Evolutionary conservation across 2,797 vertebrate genomes (phyloP), one percentile per base, ranked within the genome.

Genomic region (Chiroxiphia lanceolata): DNA sequence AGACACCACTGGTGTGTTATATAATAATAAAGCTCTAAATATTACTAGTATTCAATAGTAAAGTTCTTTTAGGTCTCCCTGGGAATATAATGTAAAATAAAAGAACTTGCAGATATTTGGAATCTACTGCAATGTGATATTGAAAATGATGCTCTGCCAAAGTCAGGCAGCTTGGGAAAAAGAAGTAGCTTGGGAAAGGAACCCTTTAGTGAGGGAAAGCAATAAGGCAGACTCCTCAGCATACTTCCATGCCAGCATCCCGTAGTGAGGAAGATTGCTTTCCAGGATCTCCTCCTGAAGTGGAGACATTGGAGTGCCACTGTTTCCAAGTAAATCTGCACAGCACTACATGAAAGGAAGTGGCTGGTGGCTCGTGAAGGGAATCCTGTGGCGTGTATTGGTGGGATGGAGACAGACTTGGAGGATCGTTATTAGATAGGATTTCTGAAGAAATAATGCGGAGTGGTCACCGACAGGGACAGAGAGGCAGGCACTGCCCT

Each of bases 161-260:
- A 92, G 83, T 50, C 70, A 53, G 75, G 82, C 86, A 93, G 78
- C 74, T 93, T 91, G 96, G 78, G 87, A 86, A 95, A 94, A 94
- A 95, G 95, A 86, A 93, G 90, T 40, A 96, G 94, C 95, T 96
- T 76, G 92, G 95, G 77, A 94, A 95, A 80, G 60, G 50, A 93
- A 61, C 91, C 90, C 80, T 87, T 94, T 36, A 87, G 96, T 47
- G 94, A 95, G 91, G 94, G 94, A 70, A 93, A 91, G 74, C 82
- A 84, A 45, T 84, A 93, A 89, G 0, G 13, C 82, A 84, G 61
- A 51, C 79, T 93, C 68, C 87, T 95, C 91, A 70, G 92, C 69
- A 18, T 83, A 81, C 51, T 91, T 92, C 92, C 84, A 59, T 89
- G 95, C 96, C 96, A 97, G 97, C 95, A 95, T 90, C 96, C 95